Conservation (phyloP, 92 coral and sea anemone species). For the Zoanthus sociatus region DNA sequence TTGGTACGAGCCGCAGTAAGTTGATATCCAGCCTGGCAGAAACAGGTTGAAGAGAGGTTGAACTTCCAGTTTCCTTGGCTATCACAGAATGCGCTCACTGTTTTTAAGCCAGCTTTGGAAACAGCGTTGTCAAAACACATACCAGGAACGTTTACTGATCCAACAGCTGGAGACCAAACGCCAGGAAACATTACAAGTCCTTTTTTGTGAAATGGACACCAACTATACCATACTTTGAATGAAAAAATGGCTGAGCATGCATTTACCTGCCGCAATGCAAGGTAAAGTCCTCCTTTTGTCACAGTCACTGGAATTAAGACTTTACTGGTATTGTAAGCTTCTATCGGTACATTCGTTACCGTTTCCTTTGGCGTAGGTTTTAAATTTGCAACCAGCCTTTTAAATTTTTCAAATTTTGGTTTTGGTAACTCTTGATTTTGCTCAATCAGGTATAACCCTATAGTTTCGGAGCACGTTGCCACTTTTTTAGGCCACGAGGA, state of each 20-base stretch:
- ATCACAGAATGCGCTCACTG: background rate
- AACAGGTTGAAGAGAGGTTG: background rate
- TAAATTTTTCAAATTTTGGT: conserved; percentile 4
- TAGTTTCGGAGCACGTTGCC: background rate
- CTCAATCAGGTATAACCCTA: conserved; percentile 13
- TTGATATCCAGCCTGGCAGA: conserved; percentile 13
- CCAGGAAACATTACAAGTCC: background rate
- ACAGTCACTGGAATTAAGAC: background rate
- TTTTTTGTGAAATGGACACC: background rate
- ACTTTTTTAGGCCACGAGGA: background rate
- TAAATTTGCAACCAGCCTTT: conserved; percentile 1
- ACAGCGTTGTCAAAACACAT: background rate
- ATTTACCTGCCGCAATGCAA: conserved; percentile 28
- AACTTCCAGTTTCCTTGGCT: conserved; percentile 7
- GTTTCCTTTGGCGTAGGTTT: conserved; percentile 23
- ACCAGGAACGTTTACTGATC: background rate
- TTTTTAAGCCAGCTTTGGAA: background rate
- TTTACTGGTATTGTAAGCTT: background rate
- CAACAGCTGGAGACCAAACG: conserved; percentile 1
- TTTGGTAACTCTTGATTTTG: background rate
- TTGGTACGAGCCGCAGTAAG: background rate
- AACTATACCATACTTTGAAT: conserved; percentile 5
- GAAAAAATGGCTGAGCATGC: conserved; percentile 31
- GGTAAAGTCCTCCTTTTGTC: background rate
- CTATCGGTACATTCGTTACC: background rate